Conservation (phyloP, 1,140 invertebrate species). For the Drosophila insularis region DNA sequence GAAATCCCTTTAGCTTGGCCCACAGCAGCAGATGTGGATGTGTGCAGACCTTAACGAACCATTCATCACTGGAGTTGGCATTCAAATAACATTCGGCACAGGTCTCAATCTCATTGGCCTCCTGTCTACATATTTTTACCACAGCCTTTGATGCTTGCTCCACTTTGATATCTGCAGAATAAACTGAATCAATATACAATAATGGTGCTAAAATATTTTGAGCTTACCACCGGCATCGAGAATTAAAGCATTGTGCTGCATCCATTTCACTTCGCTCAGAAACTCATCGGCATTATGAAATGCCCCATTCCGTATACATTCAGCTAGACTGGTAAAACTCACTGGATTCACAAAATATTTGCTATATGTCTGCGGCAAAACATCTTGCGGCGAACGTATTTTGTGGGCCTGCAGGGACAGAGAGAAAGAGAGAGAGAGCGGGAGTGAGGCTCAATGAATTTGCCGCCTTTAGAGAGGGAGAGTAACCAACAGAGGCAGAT, state of each 20-base stretch:
- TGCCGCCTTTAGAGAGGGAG: slow-evolving; percentile 44
- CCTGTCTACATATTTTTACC: slow-evolving; percentile 91
- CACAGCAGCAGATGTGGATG: slow-evolving; percentile 94
- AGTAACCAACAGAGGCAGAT: not conserved
- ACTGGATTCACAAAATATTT: slow-evolving; percentile 93
- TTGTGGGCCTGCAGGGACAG: slow-evolving; percentile 44
- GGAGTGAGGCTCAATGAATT: slow-evolving; percentile 36
- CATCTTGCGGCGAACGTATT: slow-evolving; percentile 56
- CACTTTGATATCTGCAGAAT: slow-evolving; percentile 84
- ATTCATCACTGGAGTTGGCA: slow-evolving; percentile 90
- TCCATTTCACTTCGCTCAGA: slow-evolving; percentile 94
- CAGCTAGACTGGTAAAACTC: slow-evolving; percentile 89
- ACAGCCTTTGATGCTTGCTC: slow-evolving; percentile 87
- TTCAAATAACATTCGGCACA: slow-evolving; percentile 96
- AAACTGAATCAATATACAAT: slow-evolving; percentile 81
- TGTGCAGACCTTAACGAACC: slow-evolving; percentile 96
- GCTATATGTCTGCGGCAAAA: slow-evolving; percentile 56
- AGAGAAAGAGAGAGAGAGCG: slow-evolving; percentile 7
- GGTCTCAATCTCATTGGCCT: slow-evolving; percentile 95
- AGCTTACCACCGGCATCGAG: slow-evolving; percentile 92
- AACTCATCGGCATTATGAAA: slow-evolving; percentile 96
- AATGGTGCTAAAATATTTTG: not conserved
- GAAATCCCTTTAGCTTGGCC: slow-evolving; percentile 97
- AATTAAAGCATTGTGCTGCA: slow-evolving; percentile 93
- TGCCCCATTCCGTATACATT: slow-evolving; percentile 89